phyloP scores from a whole-genome alignment of 2,797 vertebrate genomes.

The Vipera ursinii region DNA sequence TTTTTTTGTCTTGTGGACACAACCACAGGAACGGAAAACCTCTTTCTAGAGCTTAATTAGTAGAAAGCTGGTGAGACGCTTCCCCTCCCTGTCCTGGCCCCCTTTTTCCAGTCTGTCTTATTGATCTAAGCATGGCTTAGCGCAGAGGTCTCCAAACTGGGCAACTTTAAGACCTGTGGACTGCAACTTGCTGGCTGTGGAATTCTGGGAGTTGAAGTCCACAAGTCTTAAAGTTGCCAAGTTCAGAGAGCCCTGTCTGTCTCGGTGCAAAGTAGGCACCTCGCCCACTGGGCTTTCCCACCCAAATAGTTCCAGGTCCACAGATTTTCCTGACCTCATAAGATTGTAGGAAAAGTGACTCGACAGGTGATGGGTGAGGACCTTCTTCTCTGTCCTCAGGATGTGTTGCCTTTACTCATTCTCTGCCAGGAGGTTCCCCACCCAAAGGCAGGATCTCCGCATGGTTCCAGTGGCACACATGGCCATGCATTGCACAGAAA shows the following conservation, averaged over 20 bases:
- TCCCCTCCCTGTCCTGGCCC: background rate
- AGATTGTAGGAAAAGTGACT: background rate
- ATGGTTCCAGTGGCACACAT: background rate
- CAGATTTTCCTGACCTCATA: background rate
- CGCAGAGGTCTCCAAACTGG: background rate
- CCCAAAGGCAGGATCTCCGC: background rate
- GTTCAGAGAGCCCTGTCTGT: background rate
- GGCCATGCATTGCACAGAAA: background rate
- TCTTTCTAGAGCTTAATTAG: background rate
- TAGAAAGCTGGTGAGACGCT: background rate
- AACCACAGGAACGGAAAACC: background rate
- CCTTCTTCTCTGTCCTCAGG: background rate
- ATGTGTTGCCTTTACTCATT: background rate
- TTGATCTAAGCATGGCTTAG: background rate
- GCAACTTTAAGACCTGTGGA: background rate
- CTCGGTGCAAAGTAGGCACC: background rate
- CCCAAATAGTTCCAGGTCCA: background rate
- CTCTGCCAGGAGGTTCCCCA: background rate
- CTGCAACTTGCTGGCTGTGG: background rate
- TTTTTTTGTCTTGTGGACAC: background rate
- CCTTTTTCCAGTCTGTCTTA: background rate
- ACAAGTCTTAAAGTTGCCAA: background rate
- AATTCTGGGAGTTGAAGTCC: background rate
- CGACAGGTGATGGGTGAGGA: background rate
- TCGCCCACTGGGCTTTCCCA: background rate